These are phyloP conservation scores for Poliocrania exsul DNA, from an alignment of 2,797 vertebrate species.

Conservation along the genomic window DNA sequence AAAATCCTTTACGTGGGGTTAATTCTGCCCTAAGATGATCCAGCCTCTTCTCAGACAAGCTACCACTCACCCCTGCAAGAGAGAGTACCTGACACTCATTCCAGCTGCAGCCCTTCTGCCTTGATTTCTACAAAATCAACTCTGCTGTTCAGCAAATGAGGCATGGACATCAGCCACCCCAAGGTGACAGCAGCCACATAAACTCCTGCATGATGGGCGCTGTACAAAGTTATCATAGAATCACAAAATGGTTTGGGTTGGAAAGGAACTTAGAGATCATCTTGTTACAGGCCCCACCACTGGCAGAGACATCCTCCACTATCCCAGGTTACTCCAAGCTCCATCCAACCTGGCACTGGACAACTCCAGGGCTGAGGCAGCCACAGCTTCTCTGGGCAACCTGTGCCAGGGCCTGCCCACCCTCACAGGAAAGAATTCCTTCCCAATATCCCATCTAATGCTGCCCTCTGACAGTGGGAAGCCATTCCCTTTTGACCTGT, in stretches of 20 bases:
- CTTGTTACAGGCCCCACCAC: rapidly evolving
- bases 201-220: rapidly evolving
- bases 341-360: rapidly evolving
- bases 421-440: neutral
- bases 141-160: neutral
- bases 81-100: rapidly evolving
- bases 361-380: neutral
- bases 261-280: neutral
- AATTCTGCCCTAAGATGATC: neutral
- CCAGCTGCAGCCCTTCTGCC: neutral
- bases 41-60: neutral
- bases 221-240: neutral
- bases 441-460: neutral
- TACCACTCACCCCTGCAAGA: neutral
- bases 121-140: neutral
- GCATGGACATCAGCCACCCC: neutral
- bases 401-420: rapidly evolving
- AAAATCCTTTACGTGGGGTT: neutral
- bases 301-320: neutral
- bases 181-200: neutral
- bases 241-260: neutral
- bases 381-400: neutral
- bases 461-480: neutral
- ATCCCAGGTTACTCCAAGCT: rapidly evolving
- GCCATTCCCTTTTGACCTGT: neutral